Conservation (phyloP, 2,113 vertebrate genomes). For the Etheostoma spectabile region DNA sequence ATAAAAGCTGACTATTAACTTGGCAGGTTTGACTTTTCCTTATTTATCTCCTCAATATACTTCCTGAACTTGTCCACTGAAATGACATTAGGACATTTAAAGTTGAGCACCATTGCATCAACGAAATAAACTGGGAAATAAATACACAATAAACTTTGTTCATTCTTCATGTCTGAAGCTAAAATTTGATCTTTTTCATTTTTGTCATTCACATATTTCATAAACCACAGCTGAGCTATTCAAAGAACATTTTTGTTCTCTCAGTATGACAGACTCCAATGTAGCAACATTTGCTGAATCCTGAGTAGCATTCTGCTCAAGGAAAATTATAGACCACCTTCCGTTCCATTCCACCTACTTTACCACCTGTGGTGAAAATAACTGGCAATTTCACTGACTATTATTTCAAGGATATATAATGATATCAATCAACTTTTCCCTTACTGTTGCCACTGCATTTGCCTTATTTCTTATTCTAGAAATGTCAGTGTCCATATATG, state of each 20-base stretch:
- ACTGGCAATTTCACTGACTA: slow-evolving; percentile 60
- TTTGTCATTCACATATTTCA: slow-evolving; percentile 59
- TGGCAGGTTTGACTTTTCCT: slow-evolving; percentile 18
- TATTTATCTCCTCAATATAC: not conserved
- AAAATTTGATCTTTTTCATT: slow-evolving; percentile 26
- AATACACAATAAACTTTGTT: slow-evolving; percentile 3
- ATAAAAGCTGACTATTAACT: slow-evolving; percentile 26
- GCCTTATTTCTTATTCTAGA: not conserved
- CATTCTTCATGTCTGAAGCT: slow-evolving; percentile 1
- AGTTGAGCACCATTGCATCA: not conserved
- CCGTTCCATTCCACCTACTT: slow-evolving; percentile 59
- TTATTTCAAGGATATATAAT: slow-evolving; percentile 61
- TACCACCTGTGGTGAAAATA: slow-evolving; percentile 73
- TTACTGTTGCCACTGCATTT: slow-evolving; percentile 31
- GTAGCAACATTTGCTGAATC: slow-evolving; percentile 55
- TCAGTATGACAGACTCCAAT: slow-evolving; percentile 47
- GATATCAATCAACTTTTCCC: slow-evolving; percentile 55
- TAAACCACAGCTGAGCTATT: slow-evolving; percentile 58
- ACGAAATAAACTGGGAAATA: not conserved
- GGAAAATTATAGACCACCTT: slow-evolving; percentile 71
- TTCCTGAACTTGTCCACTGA: not conserved
- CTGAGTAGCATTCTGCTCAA: slow-evolving; percentile 62
- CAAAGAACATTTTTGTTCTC: slow-evolving; percentile 49
- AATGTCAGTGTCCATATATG: not conserved
- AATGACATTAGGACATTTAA: not conserved